Base-by-base conservation (phyloP, 2,888 invertebrate genomes). In the Parapristionchus giblindavisi region DNA sequence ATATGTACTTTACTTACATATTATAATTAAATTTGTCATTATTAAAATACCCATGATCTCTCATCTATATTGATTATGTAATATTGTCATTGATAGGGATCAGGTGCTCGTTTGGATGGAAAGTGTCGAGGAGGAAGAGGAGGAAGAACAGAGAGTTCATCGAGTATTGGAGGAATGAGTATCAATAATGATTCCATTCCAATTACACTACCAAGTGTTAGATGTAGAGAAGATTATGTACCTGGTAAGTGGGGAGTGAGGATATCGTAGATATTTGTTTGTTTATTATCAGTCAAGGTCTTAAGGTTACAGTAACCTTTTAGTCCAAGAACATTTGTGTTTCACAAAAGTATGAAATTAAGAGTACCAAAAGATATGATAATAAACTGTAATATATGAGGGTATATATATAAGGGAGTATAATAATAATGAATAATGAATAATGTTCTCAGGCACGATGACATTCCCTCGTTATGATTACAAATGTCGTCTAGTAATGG, bases 391-490 rank as follows among this genome's bases (percentile, higher is more conserved):
- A n/a, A n/a, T n/a, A n/a, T n/a, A n/a, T n/a, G n/a, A n/a, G n/a
- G n/a, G n/a, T n/a, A n/a, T n/a, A n/a, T n/a, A n/a, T n/a, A n/a
- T n/a, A n/a, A n/a, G n/a, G n/a, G n/a, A n/a, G n/a, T n/a, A n/a
- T n/a, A n/a, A n/a, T n/a, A n/a, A n/a, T n/a, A n/a, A n/a, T 43
- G 8, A 43, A 43, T 14, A 43, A 43, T 1, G 43, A 43, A 2
- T 5, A 0, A 24, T 17, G 4, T 17, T 65, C 29, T 6, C 14
- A 65, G 82, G 83, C 34, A 77, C 77, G 29, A 61, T 85, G 63
- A 77, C 78, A 5, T 87, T 87, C 78, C 79, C 86, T 29, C 82
- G 87, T 38, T 84, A 83, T 76, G 83, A 85, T 76, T 87, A 87
- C 80, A 85, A 85, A 71, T 84, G 82, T 27, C 81, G 83, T 21